Conservation (phyloP, 2,113 vertebrate genomes). For the Dunckerocampus dactyliophorus region DNA sequence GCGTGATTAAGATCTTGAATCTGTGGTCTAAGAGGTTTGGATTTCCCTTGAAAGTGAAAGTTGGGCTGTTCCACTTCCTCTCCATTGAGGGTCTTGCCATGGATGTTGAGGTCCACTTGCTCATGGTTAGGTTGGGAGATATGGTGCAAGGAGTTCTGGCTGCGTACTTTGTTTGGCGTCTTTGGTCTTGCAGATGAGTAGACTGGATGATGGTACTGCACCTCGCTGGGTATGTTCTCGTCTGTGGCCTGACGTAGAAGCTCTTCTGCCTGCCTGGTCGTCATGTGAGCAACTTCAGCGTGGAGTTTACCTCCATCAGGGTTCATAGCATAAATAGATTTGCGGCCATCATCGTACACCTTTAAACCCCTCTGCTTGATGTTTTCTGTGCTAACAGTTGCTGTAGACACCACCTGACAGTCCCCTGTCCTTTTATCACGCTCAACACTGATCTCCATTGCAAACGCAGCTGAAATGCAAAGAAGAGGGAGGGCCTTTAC, state of each 20-base stretch:
- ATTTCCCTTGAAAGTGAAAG: background rate
- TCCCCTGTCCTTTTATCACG: slow-evolving; percentile 86
- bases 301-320: slow-evolving; percentile 40
- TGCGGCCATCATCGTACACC: slow-evolving; percentile 88
- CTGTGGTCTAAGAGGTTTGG: background rate
- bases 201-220: slow-evolving; percentile 88
- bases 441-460: slow-evolving; percentile 93
- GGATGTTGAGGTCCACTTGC: background rate
- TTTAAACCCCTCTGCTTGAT: slow-evolving; percentile 81
- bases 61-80: background rate
- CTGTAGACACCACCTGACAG: slow-evolving; percentile 86
- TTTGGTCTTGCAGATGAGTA: slow-evolving; percentile 79
- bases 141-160: background rate
- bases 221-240: slow-evolving; percentile 74
- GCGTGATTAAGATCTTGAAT: too few species aligned
- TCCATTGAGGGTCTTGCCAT: background rate
- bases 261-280: slow-evolving; percentile 82
- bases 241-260: slow-evolving; percentile 85
- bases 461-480: slow-evolving; percentile 81
- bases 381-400: slow-evolving; percentile 78
- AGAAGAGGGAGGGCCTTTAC: background rate
- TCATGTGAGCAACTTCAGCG: slow-evolving; percentile 73
- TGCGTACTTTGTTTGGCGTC: slow-evolving; percentile 9
- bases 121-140: background rate
- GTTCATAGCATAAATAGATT: slow-evolving; percentile 83